A percentile compares a stretch with the other conserved stretches of the same genome.
phyloP scores from a whole-genome alignment of 2,113 vertebrate genomes.

The Ibidorhyncha struthersii region DNA sequence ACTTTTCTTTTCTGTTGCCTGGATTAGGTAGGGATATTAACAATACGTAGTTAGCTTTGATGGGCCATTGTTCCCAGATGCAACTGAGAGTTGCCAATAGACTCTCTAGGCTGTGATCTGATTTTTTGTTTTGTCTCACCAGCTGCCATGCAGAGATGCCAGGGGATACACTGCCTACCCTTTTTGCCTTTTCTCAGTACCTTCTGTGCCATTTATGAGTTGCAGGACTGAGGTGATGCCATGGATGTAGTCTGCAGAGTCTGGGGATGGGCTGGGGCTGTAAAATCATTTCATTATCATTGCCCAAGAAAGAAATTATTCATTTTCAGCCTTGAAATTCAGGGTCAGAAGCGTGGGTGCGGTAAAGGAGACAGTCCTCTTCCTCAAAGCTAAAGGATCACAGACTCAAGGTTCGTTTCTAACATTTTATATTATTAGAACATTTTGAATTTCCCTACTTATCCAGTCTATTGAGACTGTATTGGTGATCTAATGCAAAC shows the following conservation, averaged over 20 bases:
- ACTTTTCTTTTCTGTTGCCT: not conserved
- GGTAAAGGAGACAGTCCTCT: conserved; percentile 19
- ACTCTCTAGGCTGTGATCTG: conserved; percentile 50
- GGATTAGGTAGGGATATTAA: conserved; percentile 43
- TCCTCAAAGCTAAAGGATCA: not conserved
- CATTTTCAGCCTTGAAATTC: not conserved
- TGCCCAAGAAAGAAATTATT: not conserved
- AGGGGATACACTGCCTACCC: conserved; percentile 52
- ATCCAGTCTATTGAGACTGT: conserved; percentile 8
- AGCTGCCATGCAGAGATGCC: conserved; percentile 68
- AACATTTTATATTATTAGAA: not conserved
- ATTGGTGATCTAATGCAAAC: conserved; percentile 33
- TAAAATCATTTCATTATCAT: not conserved
- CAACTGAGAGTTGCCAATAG: conserved; percentile 61
- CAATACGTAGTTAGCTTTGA: conserved; percentile 49
- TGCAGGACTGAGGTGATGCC: not conserved
- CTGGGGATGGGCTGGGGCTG: not conserved
- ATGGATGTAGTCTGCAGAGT: not conserved
- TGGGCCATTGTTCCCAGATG: conserved; percentile 69
- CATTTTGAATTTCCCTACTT: conserved; percentile 45
- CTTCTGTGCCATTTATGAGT: not conserved
- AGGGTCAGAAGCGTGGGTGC: not conserved
- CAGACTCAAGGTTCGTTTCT: not conserved
- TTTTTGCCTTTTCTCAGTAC: not conserved
- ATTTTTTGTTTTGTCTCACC: conserved; percentile 55